Evolutionary conservation across 2,797 vertebrate genomes (phyloP), one percentile per base, ranked within the genome.

Genomic region (Taenioides sp.): DNA sequence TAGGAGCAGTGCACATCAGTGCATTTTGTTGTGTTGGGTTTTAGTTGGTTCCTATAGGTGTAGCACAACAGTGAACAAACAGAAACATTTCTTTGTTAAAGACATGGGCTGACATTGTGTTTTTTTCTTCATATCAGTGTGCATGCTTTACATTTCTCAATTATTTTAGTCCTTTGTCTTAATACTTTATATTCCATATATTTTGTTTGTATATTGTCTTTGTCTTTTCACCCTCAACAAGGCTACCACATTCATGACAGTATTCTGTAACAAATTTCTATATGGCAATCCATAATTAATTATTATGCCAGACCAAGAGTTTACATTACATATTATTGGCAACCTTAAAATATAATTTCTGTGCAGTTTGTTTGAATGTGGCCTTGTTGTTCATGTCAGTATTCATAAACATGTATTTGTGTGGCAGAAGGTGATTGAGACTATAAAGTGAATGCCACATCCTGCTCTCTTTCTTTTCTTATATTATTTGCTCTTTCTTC

Each of bases 321-420:
- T 88, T 85, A 87, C 80, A 75, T 75, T 69, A 50, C 70, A 61
- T 70, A 50, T 75, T 5, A 71, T 83, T 63, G 59, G 76, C 67
- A 83, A 69, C 67, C 72, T 78, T 77, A 70, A n/a, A 71, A 59
- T 65, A 12, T 27, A 20, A 58, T 64, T 47, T 71, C 74, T 76
- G 77, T 80, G 72, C 80, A 66, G 85, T 88, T 90, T 92, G 91
- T 88, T 91, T 95, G 92, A 93, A 91, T 94, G 94, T 96, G 95
- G 95, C 96, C 95, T 96, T 96, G 94, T 95, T 95, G 92, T 94
- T 95, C 94, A 93, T 95, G 95, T 96, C 95, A 96, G 96, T 97
- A 95, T 97, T 94, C 92, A 94, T 94, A 88, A 91, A 92, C 93
- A 94, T 88, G 85, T 89, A 84, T 87, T 94, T 91, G 93, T 93